phyloP scores from a whole-genome alignment of 1,140 invertebrate genomes.

The Oedothorax gibbosus region DNA sequence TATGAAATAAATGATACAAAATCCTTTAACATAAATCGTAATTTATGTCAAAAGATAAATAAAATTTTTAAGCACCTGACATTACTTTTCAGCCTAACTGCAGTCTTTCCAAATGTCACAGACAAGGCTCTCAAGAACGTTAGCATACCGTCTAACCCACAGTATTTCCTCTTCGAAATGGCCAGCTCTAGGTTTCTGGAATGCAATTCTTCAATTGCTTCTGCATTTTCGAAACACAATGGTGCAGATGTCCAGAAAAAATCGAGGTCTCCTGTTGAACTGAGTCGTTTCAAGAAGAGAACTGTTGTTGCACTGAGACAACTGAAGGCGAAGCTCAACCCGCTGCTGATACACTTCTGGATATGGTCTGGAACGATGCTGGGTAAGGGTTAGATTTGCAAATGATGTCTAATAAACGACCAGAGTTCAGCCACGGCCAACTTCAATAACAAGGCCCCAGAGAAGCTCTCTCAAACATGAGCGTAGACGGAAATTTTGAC shows the following conservation, averaged over 20 bases:
- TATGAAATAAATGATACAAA: no score
- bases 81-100: slow-evolving; percentile 3
- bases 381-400: not conserved
- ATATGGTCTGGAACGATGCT: slow-evolving; percentile 34
- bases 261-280: not conserved
- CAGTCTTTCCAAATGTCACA: not conserved
- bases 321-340: slow-evolving; percentile 5
- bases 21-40: no score
- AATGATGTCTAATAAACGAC: no score
- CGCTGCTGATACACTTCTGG: slow-evolving; percentile 32
- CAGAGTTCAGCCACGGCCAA: no score
- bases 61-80: no score
- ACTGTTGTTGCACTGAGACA: not conserved
- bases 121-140: not conserved
- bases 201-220: slow-evolving; percentile 19
- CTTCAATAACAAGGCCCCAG: no score
- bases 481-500: no score
- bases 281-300: slow-evolving; percentile 7
- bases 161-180: slow-evolving; percentile 18
- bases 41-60: no score
- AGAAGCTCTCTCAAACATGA: no score
- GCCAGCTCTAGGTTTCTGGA: slow-evolving; percentile 28
- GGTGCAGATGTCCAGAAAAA: not conserved
- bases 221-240: not conserved
- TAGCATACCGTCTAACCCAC: slow-evolving; percentile 27